phyloP scores from a whole-genome alignment of 1,140 invertebrate species.

The Temnothorax nylanderi region DNA sequence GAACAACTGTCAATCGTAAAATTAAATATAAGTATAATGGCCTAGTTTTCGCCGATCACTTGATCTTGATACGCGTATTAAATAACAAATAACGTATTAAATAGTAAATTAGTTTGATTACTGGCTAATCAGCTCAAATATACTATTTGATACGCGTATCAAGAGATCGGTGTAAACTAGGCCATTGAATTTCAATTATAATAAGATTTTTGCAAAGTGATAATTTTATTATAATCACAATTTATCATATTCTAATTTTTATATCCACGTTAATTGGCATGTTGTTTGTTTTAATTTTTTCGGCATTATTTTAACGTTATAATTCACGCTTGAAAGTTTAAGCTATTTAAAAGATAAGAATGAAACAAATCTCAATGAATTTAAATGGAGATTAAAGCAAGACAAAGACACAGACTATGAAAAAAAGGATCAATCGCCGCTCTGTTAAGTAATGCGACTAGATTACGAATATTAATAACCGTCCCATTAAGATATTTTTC shows the following conservation, averaged over 20 bases:
- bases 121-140: no score
- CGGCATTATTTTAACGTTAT: neutral
- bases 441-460: constrained; percentile 46
- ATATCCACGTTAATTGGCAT: neutral
- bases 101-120: no score
- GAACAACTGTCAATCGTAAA: neutral
- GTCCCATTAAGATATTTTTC: constrained; percentile 65
- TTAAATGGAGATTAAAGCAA: constrained; percentile 11
- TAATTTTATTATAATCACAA: neutral
- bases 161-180: no score
- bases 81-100: no score
- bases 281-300: constrained; percentile 2
- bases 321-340: constrained; percentile 5
- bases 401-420: neutral
- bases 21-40: neutral
- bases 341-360: neutral
- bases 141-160: no score
- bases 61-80: no score
- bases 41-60: no score
- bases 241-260: neutral
- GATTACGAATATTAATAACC: constrained; percentile 63
- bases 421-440: constrained; percentile 37
- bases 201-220: neutral
- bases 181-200: neutral
- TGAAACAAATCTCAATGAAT: constrained; percentile 6